Conservation (phyloP, 92 coral and sea anemone genomes). For the Porites evermanni region DNA sequence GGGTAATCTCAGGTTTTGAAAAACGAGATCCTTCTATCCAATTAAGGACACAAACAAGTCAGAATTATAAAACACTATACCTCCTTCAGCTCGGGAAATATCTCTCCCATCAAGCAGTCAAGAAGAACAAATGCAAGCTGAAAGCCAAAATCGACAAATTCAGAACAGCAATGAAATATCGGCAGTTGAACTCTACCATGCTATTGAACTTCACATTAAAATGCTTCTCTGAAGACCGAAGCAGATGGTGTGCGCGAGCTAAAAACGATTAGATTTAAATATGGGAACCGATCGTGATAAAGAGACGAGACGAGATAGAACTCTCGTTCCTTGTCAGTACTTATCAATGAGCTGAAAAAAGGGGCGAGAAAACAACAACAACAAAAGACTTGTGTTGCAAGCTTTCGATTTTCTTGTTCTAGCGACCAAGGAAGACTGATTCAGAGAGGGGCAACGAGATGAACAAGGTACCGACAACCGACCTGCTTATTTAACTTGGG, state of each 20-base stretch:
- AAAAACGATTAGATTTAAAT: too few relatives aligned
- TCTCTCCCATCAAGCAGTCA: conserved; percentile 76
- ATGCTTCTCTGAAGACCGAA: too few relatives aligned
- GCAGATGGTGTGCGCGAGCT: too few relatives aligned
- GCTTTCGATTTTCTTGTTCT: too few relatives aligned
- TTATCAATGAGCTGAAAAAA: too few relatives aligned
- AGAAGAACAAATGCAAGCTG: conserved; percentile 90
- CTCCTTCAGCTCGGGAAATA: conserved; percentile 82
- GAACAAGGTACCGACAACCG: conserved; percentile 42
- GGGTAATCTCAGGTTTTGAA: too few relatives aligned
- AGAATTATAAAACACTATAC: neutral
- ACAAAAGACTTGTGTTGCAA: too few relatives aligned
- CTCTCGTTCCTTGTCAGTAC: too few relatives aligned
- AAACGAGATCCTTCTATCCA: neutral
- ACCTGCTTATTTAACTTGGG: conserved; percentile 96
- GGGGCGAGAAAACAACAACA: too few relatives aligned
- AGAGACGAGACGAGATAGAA: too few relatives aligned
- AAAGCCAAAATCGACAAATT: neutral
- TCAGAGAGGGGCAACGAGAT: neutral
- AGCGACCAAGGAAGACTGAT: neutral
- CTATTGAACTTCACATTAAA: too few relatives aligned
- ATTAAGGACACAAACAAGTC: neutral
- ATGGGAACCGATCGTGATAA: too few relatives aligned
- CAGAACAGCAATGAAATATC: neutral
- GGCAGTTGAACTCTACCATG: neutral